A percentile compares a stretch with the other conserved stretches of the same genome.
Evolutionary conservation across 2,888 invertebrate species (phyloP).

Genomic region (Drosophila anomelani): DNA sequence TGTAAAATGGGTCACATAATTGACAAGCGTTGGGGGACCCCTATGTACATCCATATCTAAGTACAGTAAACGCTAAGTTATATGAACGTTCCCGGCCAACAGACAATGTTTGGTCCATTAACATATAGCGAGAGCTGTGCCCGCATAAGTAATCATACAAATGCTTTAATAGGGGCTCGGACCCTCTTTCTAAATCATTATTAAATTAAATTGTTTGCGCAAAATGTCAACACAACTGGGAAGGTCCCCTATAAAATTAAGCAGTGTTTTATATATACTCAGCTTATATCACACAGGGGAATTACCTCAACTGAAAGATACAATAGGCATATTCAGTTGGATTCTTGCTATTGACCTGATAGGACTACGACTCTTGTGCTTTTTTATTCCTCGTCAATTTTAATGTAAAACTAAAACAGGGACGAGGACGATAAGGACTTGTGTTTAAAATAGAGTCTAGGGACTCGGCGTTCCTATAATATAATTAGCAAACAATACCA

Average conservation of each 20-base stretch:
- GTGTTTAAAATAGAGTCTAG: not conserved
- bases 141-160: slow-evolving; percentile 2
- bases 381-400: not conserved
- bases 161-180: not conserved
- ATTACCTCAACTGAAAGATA: slow-evolving; percentile 11
- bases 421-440: not conserved
- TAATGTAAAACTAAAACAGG: not conserved
- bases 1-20: slow-evolving; percentile 29
- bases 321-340: slow-evolving; percentile 57
- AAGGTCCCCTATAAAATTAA: slow-evolving; percentile 34
- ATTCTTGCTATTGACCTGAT: slow-evolving; percentile 55
- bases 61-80: not conserved
- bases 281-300: slow-evolving; percentile 32
- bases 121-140: slow-evolving; percentile 10
- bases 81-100: not conserved
- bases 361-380: slow-evolving; percentile 25
- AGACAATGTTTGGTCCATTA: not conserved
- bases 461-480: not conserved
- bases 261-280: slow-evolving; percentile 51
- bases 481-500: not conserved
- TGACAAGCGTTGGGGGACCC: slow-evolving; percentile 10
- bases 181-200: slow-evolving; percentile 75
- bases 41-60: not conserved
- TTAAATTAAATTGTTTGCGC: slow-evolving; percentile 76
- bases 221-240: slow-evolving; percentile 54